Evolutionary conservation across 2,888 invertebrate species (phyloP).

Genomic region (Drosophila algonquin): DNA sequence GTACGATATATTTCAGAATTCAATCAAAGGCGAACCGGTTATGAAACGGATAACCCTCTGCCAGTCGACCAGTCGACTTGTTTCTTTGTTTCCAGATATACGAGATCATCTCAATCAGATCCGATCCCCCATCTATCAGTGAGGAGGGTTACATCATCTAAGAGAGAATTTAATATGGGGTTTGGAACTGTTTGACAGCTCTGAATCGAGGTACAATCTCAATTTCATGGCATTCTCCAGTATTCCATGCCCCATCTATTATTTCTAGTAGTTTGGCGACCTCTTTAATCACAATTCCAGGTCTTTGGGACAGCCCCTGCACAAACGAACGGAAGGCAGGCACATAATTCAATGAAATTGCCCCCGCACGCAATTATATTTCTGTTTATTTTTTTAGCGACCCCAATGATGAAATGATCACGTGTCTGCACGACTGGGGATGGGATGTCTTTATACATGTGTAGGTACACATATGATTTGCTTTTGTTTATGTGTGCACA

Average conservation of each 20-base stretch:
- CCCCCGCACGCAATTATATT: constrained; percentile 43
- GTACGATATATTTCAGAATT: neutral
- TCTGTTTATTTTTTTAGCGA: constrained; percentile 27
- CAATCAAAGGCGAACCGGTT: constrained; percentile 24
- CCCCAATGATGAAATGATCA: constrained; percentile 55
- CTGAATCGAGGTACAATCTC: neutral
- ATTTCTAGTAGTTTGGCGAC: constrained; percentile 21
- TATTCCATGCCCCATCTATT: neutral
- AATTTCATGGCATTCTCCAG: neutral
- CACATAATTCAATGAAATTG: constrained; percentile 41
- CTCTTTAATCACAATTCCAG: constrained; percentile 29
- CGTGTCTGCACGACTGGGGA: constrained; percentile 26
- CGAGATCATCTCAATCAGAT: constrained; percentile 17
- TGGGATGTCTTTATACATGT: constrained; percentile 9
- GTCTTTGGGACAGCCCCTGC: constrained; percentile 23
- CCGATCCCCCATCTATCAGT: neutral
- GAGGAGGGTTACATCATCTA: neutral
- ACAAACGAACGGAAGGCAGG: constrained; percentile 11
- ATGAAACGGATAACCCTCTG: constrained; percentile 17
- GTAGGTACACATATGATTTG: constrained; percentile 19
- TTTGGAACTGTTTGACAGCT: neutral
- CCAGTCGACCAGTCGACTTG: constrained; percentile 16
- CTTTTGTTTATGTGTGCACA: constrained; percentile 34
- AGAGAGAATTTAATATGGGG: neutral
- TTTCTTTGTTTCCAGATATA: constrained; percentile 4